Base-by-base conservation (phyloP, 2,797 vertebrate species). In the Protosalanx chinensis region DNA sequence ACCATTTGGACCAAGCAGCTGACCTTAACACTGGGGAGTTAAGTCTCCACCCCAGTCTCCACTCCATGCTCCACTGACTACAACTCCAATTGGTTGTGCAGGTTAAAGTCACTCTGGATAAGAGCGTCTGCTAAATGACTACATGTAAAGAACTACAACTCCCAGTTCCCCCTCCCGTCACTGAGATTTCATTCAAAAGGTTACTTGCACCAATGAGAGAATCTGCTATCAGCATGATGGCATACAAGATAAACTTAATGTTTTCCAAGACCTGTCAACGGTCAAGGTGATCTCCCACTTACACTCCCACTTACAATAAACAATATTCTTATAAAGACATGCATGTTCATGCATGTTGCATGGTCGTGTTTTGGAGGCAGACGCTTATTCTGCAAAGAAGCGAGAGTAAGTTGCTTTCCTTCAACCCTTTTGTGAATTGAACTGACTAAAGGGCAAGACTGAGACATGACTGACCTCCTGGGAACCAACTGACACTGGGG, bases 401-500 rank as follows among this genome's bases (percentile, higher is more conserved):
- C 3, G 74, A 67, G 66, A 79, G 37, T 8, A 46, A 66, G 41
- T 49, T 16, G 37, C 7, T 20, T 33, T 12, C 30, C 15, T 51
- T 32, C 12, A 1, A 75, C 76, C 78, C 23, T 16, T 32, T 53
- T 30, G 23, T 41, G 41, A 76, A 49, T 75, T 71, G 58, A 77
- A 72, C 79, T 89, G 90, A 86, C 86, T 65, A 75, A 74, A 27
- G 23, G 23, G 20, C 62, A 65, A 85, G 89, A 89, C 72, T 86
- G 90, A 78, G 88, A 87, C 77, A 81, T 58, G 78, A 81, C 79
- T 85, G 83, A 32, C 78, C 86, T 90, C 88, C 86, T 85, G 87
- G 85, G 80, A 80, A 84, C 85, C 76, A 41, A 77, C 77, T 76
- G 84, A 77, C 64, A 73, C 16, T 4, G 70, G 81, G 85, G 86